Percentiles rank a stretch among this genome's conserved stretches.
Conservation (phyloP, 2,113 vertebrate genomes). For the Hippocampus zosterae region DNA sequence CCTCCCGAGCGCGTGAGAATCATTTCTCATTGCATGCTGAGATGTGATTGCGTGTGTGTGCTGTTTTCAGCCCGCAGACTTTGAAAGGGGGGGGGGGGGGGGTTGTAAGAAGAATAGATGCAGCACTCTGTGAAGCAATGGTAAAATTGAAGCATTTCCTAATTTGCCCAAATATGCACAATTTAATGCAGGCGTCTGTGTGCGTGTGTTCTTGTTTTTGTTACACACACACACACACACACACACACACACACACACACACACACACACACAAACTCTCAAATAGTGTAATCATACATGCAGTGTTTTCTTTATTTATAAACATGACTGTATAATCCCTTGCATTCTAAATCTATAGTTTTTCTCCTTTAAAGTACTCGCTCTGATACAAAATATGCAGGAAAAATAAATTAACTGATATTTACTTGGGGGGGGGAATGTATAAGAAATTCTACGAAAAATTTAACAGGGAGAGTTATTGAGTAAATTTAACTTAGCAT, state of each 20-base stretch:
- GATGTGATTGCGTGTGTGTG: slow-evolving; percentile 36
- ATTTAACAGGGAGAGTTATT: not conserved
- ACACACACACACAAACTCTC: not conserved
- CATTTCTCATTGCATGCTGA: slow-evolving; percentile 14
- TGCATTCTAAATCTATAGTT: not conserved
- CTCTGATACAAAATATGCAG: not conserved
- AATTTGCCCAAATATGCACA: slow-evolving; percentile 30
- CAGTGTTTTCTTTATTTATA: not conserved
- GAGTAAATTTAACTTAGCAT: no score
- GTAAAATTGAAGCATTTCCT: slow-evolving; percentile 17
- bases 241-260: no score
- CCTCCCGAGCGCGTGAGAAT: slow-evolving; percentile 19
- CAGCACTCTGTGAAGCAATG: slow-evolving; percentile 4
- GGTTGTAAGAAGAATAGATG: not conserved
- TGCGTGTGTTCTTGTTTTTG: not conserved
- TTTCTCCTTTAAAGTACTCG: not conserved
- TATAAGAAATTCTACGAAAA: not conserved
- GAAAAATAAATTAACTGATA: no score
- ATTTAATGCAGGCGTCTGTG: slow-evolving; percentile 8
- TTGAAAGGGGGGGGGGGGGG: not conserved
- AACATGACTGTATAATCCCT: not conserved
- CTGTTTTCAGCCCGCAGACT: slow-evolving; percentile 37
- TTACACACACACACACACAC: no score
- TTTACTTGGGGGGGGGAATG: no score
- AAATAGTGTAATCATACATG: not conserved